Evolutionary conservation across 2,113 vertebrate species (phyloP).

Genomic region (Rafetus swinhoei): DNA sequence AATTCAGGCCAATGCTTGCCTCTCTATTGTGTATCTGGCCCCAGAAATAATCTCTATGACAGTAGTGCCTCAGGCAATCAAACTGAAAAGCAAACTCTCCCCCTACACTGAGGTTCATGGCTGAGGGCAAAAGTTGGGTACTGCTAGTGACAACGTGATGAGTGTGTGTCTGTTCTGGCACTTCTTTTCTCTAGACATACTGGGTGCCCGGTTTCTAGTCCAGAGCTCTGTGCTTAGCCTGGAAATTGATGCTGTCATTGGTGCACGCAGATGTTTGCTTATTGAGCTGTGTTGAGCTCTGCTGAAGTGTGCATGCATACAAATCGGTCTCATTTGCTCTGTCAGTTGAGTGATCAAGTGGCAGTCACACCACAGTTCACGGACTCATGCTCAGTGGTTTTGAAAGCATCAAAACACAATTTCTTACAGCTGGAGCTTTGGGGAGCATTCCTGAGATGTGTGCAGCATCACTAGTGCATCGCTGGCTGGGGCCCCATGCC

Average conservation of each 20-base stretch:
- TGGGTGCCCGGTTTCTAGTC: neutral
- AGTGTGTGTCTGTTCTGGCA: neutral
- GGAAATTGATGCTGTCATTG: neutral
- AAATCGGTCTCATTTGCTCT: neutral
- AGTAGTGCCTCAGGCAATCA: no score
- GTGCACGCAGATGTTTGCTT: neutral
- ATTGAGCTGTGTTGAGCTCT: neutral
- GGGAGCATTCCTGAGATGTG: no score
- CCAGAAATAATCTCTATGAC: no score
- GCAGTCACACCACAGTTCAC: no score
- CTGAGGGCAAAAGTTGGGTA: accelerated
- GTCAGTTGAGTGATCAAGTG: neutral
- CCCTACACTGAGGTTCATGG: no score
- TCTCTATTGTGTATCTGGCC: no score
- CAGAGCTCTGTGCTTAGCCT: neutral
- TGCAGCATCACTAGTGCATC: no score
- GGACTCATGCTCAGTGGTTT: neutral
- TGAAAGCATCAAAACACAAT: neutral
- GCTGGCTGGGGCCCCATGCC: no score
- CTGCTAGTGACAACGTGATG: no score
- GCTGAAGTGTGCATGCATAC: neutral
- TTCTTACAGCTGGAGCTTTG: no score
- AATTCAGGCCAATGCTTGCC: no score
- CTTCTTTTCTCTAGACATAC: neutral
- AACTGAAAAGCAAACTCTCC: no score